Base-by-base conservation (phyloP, 2,113 vertebrate species). In the Semnornis frantzii region DNA sequence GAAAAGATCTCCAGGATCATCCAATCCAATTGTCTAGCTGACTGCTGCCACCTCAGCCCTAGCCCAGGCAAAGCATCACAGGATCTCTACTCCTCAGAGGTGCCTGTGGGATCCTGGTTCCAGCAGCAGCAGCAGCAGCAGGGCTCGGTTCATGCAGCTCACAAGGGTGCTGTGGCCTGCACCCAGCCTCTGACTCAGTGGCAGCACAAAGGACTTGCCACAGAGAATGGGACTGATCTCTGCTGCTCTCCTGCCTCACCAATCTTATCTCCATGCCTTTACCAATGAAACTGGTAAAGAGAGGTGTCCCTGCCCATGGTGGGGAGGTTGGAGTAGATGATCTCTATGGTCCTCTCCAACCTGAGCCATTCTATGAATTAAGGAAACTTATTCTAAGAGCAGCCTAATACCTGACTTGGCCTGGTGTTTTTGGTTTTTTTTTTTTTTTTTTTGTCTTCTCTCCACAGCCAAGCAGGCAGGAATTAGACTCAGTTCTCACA, bases 51-150 rank as follows among this genome's bases (percentile, higher is more conserved):
- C 31, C 34, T 33, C 82, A 59, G 16, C 19, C 39, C 46, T 3
- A 65, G 69, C 18, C 65, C 54, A 4, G 7, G 44, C 23, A 39
- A 28, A 48, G 24, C n/a, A 5, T 11, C 3, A 1, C 63, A 18
- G 46, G 31, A 20, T 5, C 2, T 16, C n/a, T 72, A 27, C 42
- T 37, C 25, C 59, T 44, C 33, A 31, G 82, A 9, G n/a, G n/a
- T n/a, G 54, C 18, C 0, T 4, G 5, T 1, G 5, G 18, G n/a
- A 64, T 68, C 16, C 42, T 14, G 0, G 0, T 18, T n/a, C 24
- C 50, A 24, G 50, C 4, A 54, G 31, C 9, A 24, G 50, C 4
- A 54, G 31, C 9, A 3, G 7, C 9, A 3, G 7, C 27, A 28
- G 0, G 0, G 21, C 16, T 58, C 1, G 1, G 15, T 30, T 30